Conservation (phyloP, 2,888 invertebrate species). For the Drosophila cognata region DNA sequence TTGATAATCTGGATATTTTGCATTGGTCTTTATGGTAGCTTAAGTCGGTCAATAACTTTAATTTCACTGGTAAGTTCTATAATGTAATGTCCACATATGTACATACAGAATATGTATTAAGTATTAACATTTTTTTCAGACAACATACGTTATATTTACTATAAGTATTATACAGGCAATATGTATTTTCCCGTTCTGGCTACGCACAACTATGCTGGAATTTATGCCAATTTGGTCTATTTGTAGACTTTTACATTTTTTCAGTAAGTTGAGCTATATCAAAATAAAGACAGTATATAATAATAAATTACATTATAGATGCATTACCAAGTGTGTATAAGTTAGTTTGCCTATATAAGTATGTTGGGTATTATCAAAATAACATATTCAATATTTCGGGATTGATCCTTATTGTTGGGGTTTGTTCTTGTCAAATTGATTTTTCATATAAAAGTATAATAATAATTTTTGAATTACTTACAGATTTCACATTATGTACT, state of each 20-base stretch:
- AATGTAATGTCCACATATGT: not conserved
- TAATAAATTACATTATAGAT: not conserved
- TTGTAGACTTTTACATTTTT: not conserved
- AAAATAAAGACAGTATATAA: not conserved
- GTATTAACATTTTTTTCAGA: not conserved
- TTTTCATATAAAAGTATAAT: not conserved
- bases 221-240: not conserved
- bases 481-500: not conserved
- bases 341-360: not conserved
- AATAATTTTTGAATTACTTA: not conserved
- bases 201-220: not conserved
- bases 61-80: constrained; percentile 1
- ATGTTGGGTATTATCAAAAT: not conserved
- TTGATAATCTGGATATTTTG: not conserved
- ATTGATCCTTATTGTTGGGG: constrained; percentile 6
- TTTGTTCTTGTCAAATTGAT: not conserved
- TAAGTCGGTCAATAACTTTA: not conserved
- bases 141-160: not conserved
- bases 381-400: constrained; percentile 6
- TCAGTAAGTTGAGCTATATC: not conserved
- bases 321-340: not conserved
- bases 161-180: constrained; percentile 5
- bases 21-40: not conserved
- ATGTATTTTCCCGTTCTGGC: not conserved
- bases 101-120: no score